phyloP scores from a whole-genome alignment of 2,797 vertebrate genomes.

The Cichlasoma orientale region DNA sequence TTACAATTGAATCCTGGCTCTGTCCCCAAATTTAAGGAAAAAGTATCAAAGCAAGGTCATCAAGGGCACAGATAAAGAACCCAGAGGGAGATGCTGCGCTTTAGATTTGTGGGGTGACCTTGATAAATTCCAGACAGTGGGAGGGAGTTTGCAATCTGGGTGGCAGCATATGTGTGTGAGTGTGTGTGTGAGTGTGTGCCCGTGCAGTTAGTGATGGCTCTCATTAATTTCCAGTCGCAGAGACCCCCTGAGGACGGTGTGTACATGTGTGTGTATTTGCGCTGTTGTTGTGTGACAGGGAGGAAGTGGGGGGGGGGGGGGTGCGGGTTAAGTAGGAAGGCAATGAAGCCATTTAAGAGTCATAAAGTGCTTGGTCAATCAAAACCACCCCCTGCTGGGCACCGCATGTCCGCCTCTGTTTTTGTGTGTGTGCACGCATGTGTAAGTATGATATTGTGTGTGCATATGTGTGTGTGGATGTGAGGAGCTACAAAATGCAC shows the following conservation, averaged over 20 bases:
- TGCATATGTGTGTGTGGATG: neutral
- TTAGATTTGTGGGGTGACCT: slow-evolving; percentile 45
- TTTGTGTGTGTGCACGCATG: neutral
- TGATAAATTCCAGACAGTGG: slow-evolving; percentile 49
- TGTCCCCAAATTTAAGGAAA: slow-evolving; percentile 22
- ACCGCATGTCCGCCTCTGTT: slow-evolving; percentile 39
- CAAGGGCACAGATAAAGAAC: slow-evolving; percentile 27
- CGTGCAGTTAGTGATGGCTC: slow-evolving; percentile 26
- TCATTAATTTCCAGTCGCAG: slow-evolving; percentile 58
- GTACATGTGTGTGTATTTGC: slow-evolving; percentile 4
- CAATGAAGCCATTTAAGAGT: slow-evolving; percentile 60
- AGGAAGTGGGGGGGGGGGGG: slow-evolving; percentile 17
- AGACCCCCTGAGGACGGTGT: slow-evolving; percentile 19
- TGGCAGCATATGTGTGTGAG: slow-evolving; percentile 22
- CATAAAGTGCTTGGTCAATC: slow-evolving; percentile 67
- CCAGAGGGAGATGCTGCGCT: slow-evolving; percentile 6
- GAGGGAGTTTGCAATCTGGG: slow-evolving; percentile 32
- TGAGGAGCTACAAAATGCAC: neutral
- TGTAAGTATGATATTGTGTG: neutral
- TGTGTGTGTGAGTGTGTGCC: slow-evolving; percentile 18
- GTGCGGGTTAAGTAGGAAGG: slow-evolving; percentile 45
- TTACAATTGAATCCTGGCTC: slow-evolving; percentile 24
- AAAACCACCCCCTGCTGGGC: slow-evolving; percentile 50
- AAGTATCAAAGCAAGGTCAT: slow-evolving; percentile 36
- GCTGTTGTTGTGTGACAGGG: slow-evolving; percentile 28